Evolutionary conservation across 2,888 invertebrate species (phyloP), one percentile per base, ranked within the genome.

Genomic region (Leptinotarsa haldemani): DNA sequence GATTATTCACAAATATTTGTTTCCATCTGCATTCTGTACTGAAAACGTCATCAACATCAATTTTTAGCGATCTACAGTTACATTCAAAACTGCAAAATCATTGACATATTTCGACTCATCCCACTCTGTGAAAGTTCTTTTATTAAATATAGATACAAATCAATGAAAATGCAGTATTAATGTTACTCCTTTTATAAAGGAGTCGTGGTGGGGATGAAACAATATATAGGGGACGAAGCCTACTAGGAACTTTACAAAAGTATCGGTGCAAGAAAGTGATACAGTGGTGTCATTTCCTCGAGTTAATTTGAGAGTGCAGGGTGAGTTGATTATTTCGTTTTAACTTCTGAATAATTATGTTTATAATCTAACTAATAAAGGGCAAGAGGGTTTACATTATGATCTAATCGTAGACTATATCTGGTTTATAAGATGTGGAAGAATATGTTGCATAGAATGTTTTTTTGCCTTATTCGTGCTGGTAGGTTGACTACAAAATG

Each of bases 191-290:
- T 79, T 78, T 74, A 80, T 69, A 66, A 69, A 73, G 65, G 58
- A 68, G 68, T 65, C 52, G 74, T 79, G 78, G 84, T 78, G 85
- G 84, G 85, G 84, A 80, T 81, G 79, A 79, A 71, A 78, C 82
- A 77, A 83, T 86, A 86, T 85, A 85, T 80, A 85, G 81, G 83
- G 83, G 84, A 85, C 83, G 85, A 84, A 85, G 83, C 85, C 84
- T 81, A 78, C 82, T 80, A 83, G 84, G 77, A 83, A 81, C 78
- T 74, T 71, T 74, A 77, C 76, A 74, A 72, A 74, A 69, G 74
- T 75, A 68, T 64, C 56, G 65, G 74, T 77, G 74, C 69, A 56
- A 40, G 3, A 15, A 18, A 56, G 46, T 46, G 15, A 3, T 66
- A 20, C 5, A 52, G 48, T 66, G 53, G 18, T 52, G 66, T 48